Conservation (phyloP, 1,140 invertebrate species). For the Leucophenga varia region DNA sequence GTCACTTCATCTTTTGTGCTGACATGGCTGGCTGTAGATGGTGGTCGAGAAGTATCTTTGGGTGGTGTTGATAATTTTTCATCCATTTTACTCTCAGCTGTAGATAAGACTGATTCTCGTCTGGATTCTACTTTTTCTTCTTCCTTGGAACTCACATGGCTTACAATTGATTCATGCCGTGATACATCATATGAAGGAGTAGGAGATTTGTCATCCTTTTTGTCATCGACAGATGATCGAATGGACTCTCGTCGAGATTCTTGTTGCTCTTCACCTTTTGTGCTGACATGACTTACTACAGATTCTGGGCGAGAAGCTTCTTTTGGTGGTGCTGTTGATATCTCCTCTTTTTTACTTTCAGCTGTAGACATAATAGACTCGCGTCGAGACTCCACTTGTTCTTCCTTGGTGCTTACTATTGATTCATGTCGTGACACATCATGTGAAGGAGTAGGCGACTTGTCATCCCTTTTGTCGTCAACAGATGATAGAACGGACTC, state of each 20-base stretch:
- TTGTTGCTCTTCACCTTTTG: not conserved
- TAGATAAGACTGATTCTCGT: not conserved
- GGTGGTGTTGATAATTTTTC: conserved; percentile 6
- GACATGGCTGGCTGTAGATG: conserved; percentile 12
- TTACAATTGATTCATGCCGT: too few relatives aligned
- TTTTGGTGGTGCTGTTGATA: not conserved
- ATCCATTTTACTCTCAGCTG: conserved; percentile 9
- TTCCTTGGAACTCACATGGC: too few relatives aligned
- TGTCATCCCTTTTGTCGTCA: conserved; percentile 3
- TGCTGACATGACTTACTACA: not conserved
- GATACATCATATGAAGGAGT: not conserved
- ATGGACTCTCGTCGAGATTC: conserved; percentile 1
- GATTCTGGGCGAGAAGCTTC: conserved; percentile 18
- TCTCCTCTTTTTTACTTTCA: not conserved
- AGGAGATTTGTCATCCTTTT: conserved; percentile 5
- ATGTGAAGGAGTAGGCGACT: not conserved
- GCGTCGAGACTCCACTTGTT: not conserved
- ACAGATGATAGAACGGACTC: not conserved
- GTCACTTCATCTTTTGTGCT: conserved; percentile 10
- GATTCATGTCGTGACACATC: too few relatives aligned
- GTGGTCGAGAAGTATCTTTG: conserved; percentile 9
- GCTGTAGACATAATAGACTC: conserved; percentile 2
- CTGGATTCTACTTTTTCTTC: conserved; percentile 7
- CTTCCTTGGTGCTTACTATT: conserved; percentile 2
- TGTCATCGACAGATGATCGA: not conserved